phyloP scores from a whole-genome alignment of 2,888 invertebrate genomes.

The Matsumyia berberina region DNA sequence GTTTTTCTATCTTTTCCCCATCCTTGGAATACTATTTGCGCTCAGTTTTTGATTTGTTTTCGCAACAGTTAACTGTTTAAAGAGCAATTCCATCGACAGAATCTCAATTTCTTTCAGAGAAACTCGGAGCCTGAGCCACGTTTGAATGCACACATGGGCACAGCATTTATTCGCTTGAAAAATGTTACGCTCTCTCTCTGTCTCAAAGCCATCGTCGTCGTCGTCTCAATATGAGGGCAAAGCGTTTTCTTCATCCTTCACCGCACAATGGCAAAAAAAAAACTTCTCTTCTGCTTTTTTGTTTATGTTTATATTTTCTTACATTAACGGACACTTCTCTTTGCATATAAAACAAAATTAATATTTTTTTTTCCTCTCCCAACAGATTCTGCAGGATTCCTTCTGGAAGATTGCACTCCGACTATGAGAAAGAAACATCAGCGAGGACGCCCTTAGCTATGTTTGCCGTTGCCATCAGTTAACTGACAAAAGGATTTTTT shows the following conservation, averaged over 20 bases:
- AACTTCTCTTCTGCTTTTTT: not conserved
- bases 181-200: not conserved
- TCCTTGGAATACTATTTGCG: conserved; percentile 5
- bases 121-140: conserved; percentile 22
- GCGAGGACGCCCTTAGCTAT: conserved; percentile 45
- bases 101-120: conserved; percentile 56
- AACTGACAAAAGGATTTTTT: conserved; percentile 54
- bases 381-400: conserved; percentile 36
- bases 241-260: conserved; percentile 14
- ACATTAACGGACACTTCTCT: conserved; percentile 18
- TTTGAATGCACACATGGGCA: conserved; percentile 62
- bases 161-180: conserved; percentile 56
- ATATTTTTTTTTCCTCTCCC: not conserved
- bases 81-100: conserved; percentile 63
- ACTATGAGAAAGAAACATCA: conserved; percentile 53
- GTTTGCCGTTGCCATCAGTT: conserved; percentile 50
- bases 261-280: conserved; percentile 22
- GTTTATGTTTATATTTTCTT: conserved; percentile 26
- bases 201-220: too few species aligned
- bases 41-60: conserved; percentile 57
- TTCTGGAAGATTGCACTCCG: conserved; percentile 48
- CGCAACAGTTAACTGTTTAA: conserved; percentile 63
- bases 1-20: not conserved
- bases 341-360: conserved; percentile 34
- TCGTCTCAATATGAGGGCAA: too few species aligned